Percentiles rank a stretch among this genome's conserved stretches.
Conservation (phyloP, 2,113 vertebrate genomes). For the Heterochromis multidens region DNA sequence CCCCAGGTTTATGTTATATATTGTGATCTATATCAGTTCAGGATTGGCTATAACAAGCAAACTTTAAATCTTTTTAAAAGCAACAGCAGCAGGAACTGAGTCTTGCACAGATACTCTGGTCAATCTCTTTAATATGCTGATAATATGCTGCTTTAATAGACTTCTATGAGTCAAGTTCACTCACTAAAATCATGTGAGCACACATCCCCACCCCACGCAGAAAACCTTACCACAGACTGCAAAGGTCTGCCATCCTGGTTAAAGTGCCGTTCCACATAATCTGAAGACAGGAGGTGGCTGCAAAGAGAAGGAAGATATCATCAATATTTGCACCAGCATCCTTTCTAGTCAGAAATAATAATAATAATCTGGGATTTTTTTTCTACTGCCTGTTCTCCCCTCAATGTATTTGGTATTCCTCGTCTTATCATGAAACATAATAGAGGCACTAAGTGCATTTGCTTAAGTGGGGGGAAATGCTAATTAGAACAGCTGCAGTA, state of each 20-base stretch:
- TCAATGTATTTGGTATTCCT: slow-evolving; percentile 25
- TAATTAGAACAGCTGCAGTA: slow-evolving; percentile 51
- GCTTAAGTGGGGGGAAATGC: slow-evolving; percentile 37
- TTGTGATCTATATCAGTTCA: not conserved
- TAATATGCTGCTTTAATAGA: not conserved
- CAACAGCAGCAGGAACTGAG: not conserved
- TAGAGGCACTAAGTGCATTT: slow-evolving; percentile 31
- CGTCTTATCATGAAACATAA: slow-evolving; percentile 38
- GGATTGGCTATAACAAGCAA: not conserved
- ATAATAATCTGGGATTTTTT: not conserved
- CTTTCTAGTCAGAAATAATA: not conserved
- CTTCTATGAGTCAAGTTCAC: not conserved
- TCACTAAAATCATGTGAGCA: not conserved
- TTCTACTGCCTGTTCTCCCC: not conserved
- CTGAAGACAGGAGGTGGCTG: slow-evolving; percentile 89
- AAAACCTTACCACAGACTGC: slow-evolving; percentile 78
- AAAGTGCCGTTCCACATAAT: slow-evolving; percentile 86
- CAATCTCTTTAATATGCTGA: slow-evolving; percentile 2
- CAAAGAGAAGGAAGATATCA: not conserved
- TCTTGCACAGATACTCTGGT: not conserved
- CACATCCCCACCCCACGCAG: not conserved
- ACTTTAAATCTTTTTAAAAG: not conserved
- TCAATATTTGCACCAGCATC: not conserved
- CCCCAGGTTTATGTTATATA: not conserved
- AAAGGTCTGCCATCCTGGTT: slow-evolving; percentile 72